phyloP scores from a whole-genome alignment of 1,140 invertebrate species.

The Plectus sambesii region DNA sequence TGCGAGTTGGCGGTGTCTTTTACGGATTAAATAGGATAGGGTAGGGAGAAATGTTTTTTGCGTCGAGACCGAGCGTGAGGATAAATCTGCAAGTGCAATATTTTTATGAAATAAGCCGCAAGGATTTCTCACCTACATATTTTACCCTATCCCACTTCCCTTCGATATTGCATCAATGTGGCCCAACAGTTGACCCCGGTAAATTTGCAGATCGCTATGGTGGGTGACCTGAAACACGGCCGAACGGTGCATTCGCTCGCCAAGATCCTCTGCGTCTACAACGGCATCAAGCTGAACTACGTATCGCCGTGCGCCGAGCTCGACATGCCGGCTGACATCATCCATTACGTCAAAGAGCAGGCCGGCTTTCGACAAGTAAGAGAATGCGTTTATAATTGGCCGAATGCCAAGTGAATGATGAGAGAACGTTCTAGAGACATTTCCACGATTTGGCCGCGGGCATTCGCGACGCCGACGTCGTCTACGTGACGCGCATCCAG shows the following conservation, averaged over 20 bases:
- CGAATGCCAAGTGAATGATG: neutral
- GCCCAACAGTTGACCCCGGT: too few species aligned
- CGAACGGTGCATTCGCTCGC: constrained; percentile 95
- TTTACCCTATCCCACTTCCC: too few species aligned
- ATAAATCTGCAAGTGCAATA: neutral
- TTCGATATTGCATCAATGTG: too few species aligned
- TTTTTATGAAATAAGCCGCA: too few species aligned
- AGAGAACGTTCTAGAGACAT: constrained; percentile 50
- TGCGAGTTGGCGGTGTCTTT: too few species aligned
- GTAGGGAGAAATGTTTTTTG: too few species aligned
- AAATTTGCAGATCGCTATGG: constrained; percentile 52
- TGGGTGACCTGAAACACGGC: constrained; percentile 93
- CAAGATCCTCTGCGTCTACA: constrained; percentile 55
- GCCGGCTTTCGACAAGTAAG: constrained; percentile 49
- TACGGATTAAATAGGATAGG: too few species aligned
- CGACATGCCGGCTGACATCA: constrained; percentile 76
- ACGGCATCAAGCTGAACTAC: constrained; percentile 67
- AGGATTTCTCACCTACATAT: too few species aligned
- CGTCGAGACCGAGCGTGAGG: too few species aligned
- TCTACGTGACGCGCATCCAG: constrained; percentile 93
- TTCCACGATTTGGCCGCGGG: constrained; percentile 65
- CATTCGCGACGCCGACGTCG: constrained; percentile 79
- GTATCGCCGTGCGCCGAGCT: constrained; percentile 67
- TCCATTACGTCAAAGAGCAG: constrained; percentile 63
- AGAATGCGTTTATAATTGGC: neutral